Conservation (phyloP, 2,888 invertebrate genomes). For the Dynastes grantii region DNA sequence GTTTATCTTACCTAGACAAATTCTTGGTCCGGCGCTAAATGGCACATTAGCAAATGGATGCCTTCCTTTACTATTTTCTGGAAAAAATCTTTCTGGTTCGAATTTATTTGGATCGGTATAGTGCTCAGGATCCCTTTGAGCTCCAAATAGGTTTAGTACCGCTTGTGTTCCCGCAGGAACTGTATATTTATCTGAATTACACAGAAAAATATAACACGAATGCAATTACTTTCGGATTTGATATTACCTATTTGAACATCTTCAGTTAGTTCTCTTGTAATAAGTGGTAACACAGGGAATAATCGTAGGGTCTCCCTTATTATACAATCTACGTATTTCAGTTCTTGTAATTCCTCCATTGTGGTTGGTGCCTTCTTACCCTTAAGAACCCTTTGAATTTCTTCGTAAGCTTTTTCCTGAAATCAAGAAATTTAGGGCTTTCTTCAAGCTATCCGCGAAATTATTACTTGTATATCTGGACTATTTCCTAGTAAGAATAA, state of each 20-base stretch:
- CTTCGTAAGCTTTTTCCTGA: slow-evolving; percentile 64
- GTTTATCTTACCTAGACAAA: slow-evolving; percentile 27
- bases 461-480: slow-evolving; percentile 39
- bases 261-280: slow-evolving; percentile 68
- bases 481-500: slow-evolving; percentile 59
- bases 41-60: slow-evolving; percentile 54
- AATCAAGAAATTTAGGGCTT: not conserved
- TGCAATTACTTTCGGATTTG: not conserved
- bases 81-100: slow-evolving; percentile 66
- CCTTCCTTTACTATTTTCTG: slow-evolving; percentile 61
- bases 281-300: slow-evolving; percentile 73
- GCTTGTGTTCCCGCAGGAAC: slow-evolving; percentile 61
- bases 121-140: slow-evolving; percentile 68
- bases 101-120: slow-evolving; percentile 65
- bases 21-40: slow-evolving; percentile 42
- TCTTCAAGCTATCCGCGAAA: not conserved
- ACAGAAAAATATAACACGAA: not conserved
- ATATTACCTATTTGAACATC: slow-evolving; percentile 64
- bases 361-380: slow-evolving; percentile 58
- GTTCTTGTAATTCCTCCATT: slow-evolving; percentile 62
- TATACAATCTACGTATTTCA: slow-evolving; percentile 74
- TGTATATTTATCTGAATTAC: slow-evolving; percentile 60
- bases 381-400: slow-evolving; percentile 62
- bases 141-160: slow-evolving; percentile 61
- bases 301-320: slow-evolving; percentile 74